Base-by-base conservation (phyloP, 2,888 invertebrate species). In the Parnassius orleans region DNA sequence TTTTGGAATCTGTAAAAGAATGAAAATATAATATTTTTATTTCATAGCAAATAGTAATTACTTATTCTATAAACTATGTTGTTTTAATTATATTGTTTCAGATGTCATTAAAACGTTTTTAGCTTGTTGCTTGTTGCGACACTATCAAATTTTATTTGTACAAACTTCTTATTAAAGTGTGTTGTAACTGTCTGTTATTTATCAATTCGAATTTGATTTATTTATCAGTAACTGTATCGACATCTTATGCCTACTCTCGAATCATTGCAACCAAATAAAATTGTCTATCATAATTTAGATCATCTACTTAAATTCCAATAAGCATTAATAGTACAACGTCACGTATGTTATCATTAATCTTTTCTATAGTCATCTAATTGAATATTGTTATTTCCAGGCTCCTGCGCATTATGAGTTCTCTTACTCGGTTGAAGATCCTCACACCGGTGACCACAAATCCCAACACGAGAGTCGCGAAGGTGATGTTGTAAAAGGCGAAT, bases 381-480 rank as follows among this genome's bases (percentile, higher is more conserved):
- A n/a, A 0, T 11, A 11, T 46, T 3, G n/a, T 46, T n/a, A 46
- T 41, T 69, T 65, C 0, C 66, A 91, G 91, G 87, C 90, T 63
- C 92, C 92, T 55, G 92, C 92, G 2, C 92, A 92, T 71, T 93
- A 93, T 77, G 92, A 92, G 70, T 93, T 92, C 80, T 92, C 92
- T 52, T 93, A 93, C 79, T 93, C 93, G 66, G 93, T 93, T 47
- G 86, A 90, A 61, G 93, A 93, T 72, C 90, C 92, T 24, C 90
- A 92, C 73, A 93, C 93, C 63, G 93, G 93, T 2, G 93, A 93
- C 77, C 90, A 92, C 78, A 91, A 91, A 76, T 88, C 89, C 9
- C 90, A 90, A 67, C 89, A 83, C 68, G 90, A 91, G 75, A 76
- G 73, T 68, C 83, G 90, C 51, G 86, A 91, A n/a, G 90, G 90